Conservation (phyloP, 35 echinoderm and acorn worm genomes). For the Heliocidaris tuberculata region DNA sequence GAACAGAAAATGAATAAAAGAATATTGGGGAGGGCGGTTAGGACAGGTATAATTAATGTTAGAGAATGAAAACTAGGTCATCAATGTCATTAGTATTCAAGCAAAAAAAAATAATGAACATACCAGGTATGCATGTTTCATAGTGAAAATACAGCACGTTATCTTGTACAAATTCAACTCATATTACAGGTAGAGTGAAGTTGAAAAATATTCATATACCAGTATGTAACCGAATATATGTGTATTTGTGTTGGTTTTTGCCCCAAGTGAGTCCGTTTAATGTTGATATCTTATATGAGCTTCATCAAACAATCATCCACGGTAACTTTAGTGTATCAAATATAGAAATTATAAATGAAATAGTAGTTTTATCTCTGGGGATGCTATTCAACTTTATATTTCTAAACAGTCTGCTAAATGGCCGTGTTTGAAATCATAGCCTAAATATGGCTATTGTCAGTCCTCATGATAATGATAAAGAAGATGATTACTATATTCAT, state of each 20-base stretch:
- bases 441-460: background rate
- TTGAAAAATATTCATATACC: no score
- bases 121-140: background rate
- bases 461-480: background rate
- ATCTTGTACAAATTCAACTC: background rate
- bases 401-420: background rate
- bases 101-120: background rate
- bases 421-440: background rate
- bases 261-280: no score
- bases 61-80: background rate
- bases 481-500: background rate
- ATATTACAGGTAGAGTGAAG: background rate
- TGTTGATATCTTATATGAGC: no score
- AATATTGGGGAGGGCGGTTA: background rate
- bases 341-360: no score
- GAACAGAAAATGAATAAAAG: background rate
- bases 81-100: background rate
- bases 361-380: no score
- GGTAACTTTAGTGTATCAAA: no score
- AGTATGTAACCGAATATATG: no score
- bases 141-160: background rate
- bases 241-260: no score
- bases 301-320: no score
- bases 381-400: no score
- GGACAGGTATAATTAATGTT: background rate